phyloP scores from a whole-genome alignment of 53 echinoderm and acorn worm species.

The Paelopatides confundens region DNA sequence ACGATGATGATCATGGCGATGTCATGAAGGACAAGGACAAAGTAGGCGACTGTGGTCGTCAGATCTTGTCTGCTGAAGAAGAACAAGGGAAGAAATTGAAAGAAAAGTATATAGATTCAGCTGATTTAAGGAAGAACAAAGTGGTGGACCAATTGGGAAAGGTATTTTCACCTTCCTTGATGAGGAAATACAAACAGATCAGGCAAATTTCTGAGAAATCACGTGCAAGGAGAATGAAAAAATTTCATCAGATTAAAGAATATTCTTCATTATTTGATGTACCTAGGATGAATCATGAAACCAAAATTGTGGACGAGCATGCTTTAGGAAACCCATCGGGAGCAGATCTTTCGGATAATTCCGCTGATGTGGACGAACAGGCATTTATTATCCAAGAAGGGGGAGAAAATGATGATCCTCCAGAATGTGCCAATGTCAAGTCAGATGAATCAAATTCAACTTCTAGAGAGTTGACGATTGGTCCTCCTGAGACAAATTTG shows the following conservation, averaged over 20 bases:
- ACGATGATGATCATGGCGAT: not conserved
- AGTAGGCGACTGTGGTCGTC: not conserved
- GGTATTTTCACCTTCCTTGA: constrained; percentile 23
- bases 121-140: not conserved
- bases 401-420: not conserved
- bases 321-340: not conserved
- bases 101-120: not conserved
- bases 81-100: not conserved
- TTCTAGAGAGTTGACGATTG: not conserved
- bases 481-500: not conserved
- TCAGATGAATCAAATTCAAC: not conserved
- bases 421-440: not conserved
- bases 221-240: constrained; percentile 21
- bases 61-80: not conserved
- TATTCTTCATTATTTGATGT: too few relatives aligned
- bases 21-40: not conserved
- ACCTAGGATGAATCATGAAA: not conserved
- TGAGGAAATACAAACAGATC: constrained; percentile 17
- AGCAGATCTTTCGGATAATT: too few relatives aligned
- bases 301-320: not conserved
- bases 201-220: constrained; percentile 18
- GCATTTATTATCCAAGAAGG: too few relatives aligned
- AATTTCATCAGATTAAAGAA: not conserved
- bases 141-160: not conserved
- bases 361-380: too few relatives aligned